A percentile compares a stretch with the other conserved stretches of the same genome.
phyloP scores from a whole-genome alignment of 2,888 invertebrate species.

The Oxyteleia sp. region DNA sequence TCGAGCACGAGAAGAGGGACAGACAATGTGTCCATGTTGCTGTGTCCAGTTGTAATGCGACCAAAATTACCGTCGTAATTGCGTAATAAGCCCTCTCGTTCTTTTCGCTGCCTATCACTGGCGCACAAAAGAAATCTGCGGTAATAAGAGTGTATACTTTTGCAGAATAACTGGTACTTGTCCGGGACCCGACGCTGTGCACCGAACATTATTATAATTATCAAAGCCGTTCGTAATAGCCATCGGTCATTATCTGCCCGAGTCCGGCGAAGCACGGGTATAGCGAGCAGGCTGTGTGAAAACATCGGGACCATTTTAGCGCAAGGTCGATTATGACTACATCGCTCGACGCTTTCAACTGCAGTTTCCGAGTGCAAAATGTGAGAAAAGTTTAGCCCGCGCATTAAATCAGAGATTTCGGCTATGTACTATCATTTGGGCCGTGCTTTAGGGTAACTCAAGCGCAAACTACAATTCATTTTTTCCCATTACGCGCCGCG shows the following conservation, averaged over 20 bases:
- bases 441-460: neutral
- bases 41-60: conserved; percentile 79
- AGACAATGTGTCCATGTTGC: too few relatives aligned
- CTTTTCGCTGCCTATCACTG: conserved; percentile 75
- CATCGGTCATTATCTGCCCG: conserved; percentile 76
- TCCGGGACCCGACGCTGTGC: conserved; percentile 67
- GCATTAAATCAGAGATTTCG: conserved; percentile 47
- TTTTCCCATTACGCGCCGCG: conserved; percentile 7
- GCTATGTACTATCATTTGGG: conserved; percentile 35
- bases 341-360: conserved; percentile 71
- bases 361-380: conserved; percentile 55
- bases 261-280: conserved; percentile 75
- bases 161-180: conserved; percentile 75
- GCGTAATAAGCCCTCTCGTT: conserved; percentile 83
- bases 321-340: conserved; percentile 80
- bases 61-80: conserved; percentile 85
- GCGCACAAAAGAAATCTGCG: conserved; percentile 76
- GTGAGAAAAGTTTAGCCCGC: conserved; percentile 46
- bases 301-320: conserved; percentile 80
- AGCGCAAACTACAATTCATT: neutral
- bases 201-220: conserved; percentile 85
- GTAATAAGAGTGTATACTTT: conserved; percentile 82
- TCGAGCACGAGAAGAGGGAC: conserved; percentile 48
- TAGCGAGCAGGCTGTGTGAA: conserved; percentile 79
- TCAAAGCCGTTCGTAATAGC: conserved; percentile 79